Base-by-base conservation (phyloP, 2,797 vertebrate genomes). In the Fistularia commersonii region DNA sequence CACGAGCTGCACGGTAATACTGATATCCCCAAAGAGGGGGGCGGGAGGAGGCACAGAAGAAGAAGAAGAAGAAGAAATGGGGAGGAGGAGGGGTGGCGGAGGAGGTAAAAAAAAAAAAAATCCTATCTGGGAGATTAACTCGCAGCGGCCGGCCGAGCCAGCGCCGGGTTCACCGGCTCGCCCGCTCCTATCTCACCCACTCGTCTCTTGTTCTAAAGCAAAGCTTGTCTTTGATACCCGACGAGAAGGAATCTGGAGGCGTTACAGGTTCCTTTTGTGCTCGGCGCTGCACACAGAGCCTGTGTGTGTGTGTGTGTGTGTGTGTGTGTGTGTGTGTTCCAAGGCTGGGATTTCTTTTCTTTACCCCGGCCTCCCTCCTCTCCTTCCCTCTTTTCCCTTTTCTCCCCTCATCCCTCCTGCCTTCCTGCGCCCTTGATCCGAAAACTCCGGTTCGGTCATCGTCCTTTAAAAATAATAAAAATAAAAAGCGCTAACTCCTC, bases 251-350 rank as follows among this genome's bases (percentile, higher is more conserved):
- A 91, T 91, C 89, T 86, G 87, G 83, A 90, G 90, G 88, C 88
- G 85, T 88, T 88, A 87, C 88, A 90, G 85, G 86, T 91, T 85
- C 76, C 88, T 87, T 91, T 90, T 91, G 89, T 90, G 85, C 82
- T 82, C 64, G 33, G 57, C 59, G 58, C 79, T 76, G 77, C 80
- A 81, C 57, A 80, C 73, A 82, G 72, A 72, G 51, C 34, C 49
- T 47, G 54, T 77, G 72, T 69, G 78, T 77, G 60, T 63, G 72
- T 72, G 72, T 58, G 46, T 45, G 52, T 48, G 54, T 45, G 54
- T 57, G 60, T 60, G 57, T 55, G 68, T 77, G 76, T 78, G 72
- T 84, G 75, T 75, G 79, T 69, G 76, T 66, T 68, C 77, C 84
- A 82, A 87, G 80, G 66, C 79, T 79, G 83, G 76, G 85, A 82